Evolutionary conservation across 2,113 vertebrate species (phyloP), one percentile per base, ranked within the genome.

Genomic region (Manacus vitellinus): DNA sequence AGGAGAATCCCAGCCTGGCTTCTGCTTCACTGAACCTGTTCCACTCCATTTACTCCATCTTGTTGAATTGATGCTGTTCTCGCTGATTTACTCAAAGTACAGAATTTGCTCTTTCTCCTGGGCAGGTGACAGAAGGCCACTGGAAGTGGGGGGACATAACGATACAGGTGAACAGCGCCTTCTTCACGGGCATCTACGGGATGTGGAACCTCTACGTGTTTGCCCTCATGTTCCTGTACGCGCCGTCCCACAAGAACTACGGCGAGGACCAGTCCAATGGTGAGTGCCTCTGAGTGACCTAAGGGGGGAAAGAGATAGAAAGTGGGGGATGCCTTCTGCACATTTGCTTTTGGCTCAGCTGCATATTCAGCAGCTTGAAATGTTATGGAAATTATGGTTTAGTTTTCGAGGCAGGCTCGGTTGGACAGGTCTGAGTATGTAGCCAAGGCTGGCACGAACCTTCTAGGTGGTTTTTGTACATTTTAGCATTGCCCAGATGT

Each of bases 131-230:
- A 1, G 99, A 99, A 94, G 99, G 99, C 35, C 99, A 99, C 77
- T 99, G 99, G 99, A 99, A 99, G 94, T 99, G 99, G 99, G 99
- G 99, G 1, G 98, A 98, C 4, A 94, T 99, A 80, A 99, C 98
- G 0, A 98, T 99, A 71, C 98, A 99, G 92, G 98, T 99, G 94
- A 99, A 99, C 98, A 99, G 99, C 1, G 99, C 99, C 78, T 99
- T 99, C 97, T 99, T 99, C 98, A 99, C 99, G 0, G 99, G 99
- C 80, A 99, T 99, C 97, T 99, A 99, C 0, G 99, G 99, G 44
- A 99, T 99, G 99, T 99, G 99, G 99, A 99, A 99, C 96, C 99
- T 99, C 47, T 99, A 99, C 9, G 99, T 99, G 81, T 99, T 99
- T 0, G 99, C 99, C 41, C 98, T 99, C 95, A 99, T 99, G 99